Conservation (phyloP, 2,888 invertebrate genomes). For the Eupithecia inturbata region DNA sequence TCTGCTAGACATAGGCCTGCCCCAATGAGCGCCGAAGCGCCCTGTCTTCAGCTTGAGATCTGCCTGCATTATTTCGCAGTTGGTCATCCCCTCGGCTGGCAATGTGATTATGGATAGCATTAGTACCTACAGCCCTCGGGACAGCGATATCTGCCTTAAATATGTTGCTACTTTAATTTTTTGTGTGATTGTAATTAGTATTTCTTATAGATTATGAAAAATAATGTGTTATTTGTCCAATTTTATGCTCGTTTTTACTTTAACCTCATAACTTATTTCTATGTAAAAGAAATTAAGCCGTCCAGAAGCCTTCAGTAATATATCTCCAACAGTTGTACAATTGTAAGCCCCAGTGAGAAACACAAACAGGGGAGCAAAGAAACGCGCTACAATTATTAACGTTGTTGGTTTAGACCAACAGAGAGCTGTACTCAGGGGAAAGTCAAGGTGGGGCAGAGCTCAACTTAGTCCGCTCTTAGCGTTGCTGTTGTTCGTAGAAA, state of each 20-base stretch:
- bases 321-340: conserved; percentile 33
- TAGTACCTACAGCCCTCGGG: background rate
- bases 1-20: too few relatives aligned
- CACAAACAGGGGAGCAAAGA: conserved; percentile 45
- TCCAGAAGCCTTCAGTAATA: conserved; percentile 33
- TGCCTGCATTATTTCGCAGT: background rate
- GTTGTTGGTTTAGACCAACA: conserved; percentile 37
- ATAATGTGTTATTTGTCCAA: background rate
- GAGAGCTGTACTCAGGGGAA: background rate
- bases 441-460: background rate
- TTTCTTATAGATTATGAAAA: background rate
- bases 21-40: background rate
- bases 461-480: background rate
- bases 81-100: background rate
- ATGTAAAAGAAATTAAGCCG: conserved; percentile 25
- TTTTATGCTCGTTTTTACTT: background rate
- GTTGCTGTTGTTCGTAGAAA: background rate
- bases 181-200: background rate
- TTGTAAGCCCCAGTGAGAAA: conserved; percentile 39
- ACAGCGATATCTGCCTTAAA: background rate
- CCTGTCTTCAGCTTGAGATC: background rate
- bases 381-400: conserved; percentile 46
- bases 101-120: background rate
- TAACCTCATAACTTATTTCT: background rate
- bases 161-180: background rate